A percentile compares a stretch with the other conserved stretches of the same genome.
phyloP scores from a whole-genome alignment of 2,888 invertebrate species.

The Caenorhabditis wallacei region DNA sequence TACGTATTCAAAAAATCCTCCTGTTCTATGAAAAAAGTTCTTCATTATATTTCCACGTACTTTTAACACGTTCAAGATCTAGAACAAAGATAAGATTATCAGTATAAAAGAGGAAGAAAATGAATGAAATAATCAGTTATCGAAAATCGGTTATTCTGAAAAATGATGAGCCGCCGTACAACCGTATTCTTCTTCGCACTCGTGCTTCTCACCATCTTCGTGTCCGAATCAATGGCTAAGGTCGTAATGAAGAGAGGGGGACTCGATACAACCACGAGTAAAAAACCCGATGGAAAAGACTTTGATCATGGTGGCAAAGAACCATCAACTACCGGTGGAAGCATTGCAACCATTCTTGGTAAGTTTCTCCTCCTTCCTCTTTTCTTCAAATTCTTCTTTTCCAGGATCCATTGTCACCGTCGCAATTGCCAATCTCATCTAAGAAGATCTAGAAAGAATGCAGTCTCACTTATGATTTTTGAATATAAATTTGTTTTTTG shows the following conservation, averaged over 20 bases:
- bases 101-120: constrained; percentile 7
- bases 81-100: constrained; percentile 9
- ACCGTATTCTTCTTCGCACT: constrained; percentile 8
- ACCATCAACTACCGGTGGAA: too few species aligned
- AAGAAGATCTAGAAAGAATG: neutral
- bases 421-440: constrained; percentile 9
- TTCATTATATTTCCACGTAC: neutral
- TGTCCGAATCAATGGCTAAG: neutral
- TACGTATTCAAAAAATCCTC: too few species aligned
- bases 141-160: constrained; percentile 8
- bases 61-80: constrained; percentile 7
- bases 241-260: too few species aligned
- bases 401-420: constrained; percentile 11
- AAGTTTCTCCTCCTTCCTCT: neutral
- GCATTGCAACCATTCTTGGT: neutral
- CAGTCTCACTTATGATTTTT: neutral
- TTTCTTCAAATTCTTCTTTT: neutral
- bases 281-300: too few species aligned
- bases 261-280: too few species aligned
- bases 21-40: too few species aligned
- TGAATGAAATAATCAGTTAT: neutral
- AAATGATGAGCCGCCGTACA: constrained; percentile 22
- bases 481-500: neutral
- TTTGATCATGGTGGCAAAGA: too few species aligned
- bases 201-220: constrained; percentile 17